These are phyloP conservation scores for Lumbricus terrestris DNA, from an alignment of 2,888 invertebrate species.

Conservation along the genomic window DNA sequence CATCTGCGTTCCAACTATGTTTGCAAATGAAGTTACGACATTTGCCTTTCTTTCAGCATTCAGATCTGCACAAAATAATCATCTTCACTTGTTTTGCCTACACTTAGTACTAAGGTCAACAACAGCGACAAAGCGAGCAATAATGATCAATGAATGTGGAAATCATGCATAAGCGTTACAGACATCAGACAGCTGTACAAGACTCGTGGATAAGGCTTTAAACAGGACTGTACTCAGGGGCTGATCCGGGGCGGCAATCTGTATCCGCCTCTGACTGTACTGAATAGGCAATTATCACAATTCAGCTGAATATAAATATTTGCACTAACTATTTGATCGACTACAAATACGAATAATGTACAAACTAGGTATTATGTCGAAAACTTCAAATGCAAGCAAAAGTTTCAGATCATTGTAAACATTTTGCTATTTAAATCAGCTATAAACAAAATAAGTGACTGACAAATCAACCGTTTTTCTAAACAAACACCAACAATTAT, in stretches of 20 bases:
- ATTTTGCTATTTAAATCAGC: too few species aligned
- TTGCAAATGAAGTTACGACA: conserved; percentile 3
- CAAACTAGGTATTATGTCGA: too few species aligned
- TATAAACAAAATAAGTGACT: background rate
- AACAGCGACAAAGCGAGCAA: background rate
- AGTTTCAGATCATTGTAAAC: too few species aligned
- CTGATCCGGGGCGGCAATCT: too few species aligned
- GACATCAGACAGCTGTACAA: background rate
- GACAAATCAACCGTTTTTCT: background rate
- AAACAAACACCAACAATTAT: background rate
- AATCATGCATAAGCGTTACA: background rate
- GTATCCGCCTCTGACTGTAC: too few species aligned
- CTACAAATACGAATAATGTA: too few species aligned
- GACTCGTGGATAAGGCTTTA: background rate
- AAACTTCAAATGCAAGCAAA: too few species aligned
- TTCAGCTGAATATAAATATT: too few species aligned
- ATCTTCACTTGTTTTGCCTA: too few species aligned
- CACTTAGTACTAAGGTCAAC: background rate
- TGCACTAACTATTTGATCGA: too few species aligned
- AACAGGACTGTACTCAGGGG: too few species aligned
- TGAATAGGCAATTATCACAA: too few species aligned
- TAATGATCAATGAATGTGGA: background rate
- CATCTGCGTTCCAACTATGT: background rate
- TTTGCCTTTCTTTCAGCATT: conserved; percentile 3
- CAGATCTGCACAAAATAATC: background rate